phyloP scores from a whole-genome alignment of 2,797 vertebrate genomes.

The Knipowitschia caucasica region DNA sequence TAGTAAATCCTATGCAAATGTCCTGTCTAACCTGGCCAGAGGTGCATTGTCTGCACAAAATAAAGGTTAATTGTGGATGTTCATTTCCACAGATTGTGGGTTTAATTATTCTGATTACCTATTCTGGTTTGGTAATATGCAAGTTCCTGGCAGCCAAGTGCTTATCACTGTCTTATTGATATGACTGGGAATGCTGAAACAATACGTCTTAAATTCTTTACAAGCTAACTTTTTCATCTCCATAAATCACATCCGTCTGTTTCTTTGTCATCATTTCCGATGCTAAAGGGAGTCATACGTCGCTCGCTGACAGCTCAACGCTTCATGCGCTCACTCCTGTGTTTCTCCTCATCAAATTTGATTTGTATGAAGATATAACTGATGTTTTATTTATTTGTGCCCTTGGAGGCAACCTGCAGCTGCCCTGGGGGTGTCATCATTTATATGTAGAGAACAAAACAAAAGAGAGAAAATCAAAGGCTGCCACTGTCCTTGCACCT shows the following conservation, averaged over 20 bases:
- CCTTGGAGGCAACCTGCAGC: constrained; percentile 64
- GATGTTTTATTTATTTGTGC: constrained; percentile 74
- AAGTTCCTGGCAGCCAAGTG: constrained; percentile 31
- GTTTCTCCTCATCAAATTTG: constrained; percentile 67
- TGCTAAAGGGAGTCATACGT: constrained; percentile 32
- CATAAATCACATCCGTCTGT: constrained; percentile 42
- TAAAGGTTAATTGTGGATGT: constrained; percentile 75
- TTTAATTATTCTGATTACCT: constrained; percentile 60
- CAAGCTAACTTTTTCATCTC: constrained; percentile 27
- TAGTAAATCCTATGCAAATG: constrained; percentile 68
- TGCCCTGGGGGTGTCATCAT: constrained; percentile 73
- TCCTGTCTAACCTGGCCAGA: constrained; percentile 66
- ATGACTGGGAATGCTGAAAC: constrained; percentile 7
- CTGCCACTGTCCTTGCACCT: constrained; percentile 72
- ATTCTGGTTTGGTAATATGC: constrained; percentile 53
- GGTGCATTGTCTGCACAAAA: constrained; percentile 63
- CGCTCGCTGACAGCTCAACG: constrained; percentile 51
- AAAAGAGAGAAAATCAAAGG: constrained; percentile 29
- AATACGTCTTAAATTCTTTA: constrained; percentile 18
- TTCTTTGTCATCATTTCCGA: constrained; percentile 34
- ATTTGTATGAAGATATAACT: constrained; percentile 67
- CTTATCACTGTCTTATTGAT: constrained; percentile 13
- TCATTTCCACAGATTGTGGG: constrained; percentile 66
- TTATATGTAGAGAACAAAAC: constrained; percentile 65
- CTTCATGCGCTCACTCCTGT: constrained; percentile 43